Evolutionary conservation across 2,888 invertebrate genomes (phyloP), one percentile per base, ranked within the genome.

Genomic region (Synanthedon formicaeformis): DNA sequence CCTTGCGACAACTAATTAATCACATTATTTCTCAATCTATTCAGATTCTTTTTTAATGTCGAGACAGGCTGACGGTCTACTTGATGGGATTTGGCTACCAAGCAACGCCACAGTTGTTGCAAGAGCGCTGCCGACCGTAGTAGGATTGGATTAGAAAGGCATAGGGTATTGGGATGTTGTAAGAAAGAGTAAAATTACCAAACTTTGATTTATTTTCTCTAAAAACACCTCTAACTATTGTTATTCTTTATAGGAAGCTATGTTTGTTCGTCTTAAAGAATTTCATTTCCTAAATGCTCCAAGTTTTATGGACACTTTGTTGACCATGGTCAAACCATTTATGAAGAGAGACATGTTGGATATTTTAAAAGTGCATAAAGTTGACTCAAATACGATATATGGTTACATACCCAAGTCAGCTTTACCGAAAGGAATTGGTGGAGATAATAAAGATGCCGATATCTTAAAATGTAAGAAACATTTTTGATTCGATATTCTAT

Each of bases 211-310:
- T 34, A 8, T 34, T 34, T 34, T 34, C 34, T 34, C 10, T 34
- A 10, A 3, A 2, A 34, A 10, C 34, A 34, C 34, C 10, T 34
- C 2, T 34, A 34, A 34, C 1, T 2, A 11, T 13, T 12, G 3
- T 45, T 14, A 45, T 54, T 53, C 52, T 55, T 71, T 88, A 53
- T 74, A 92, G 90, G 92, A 93, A 72, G 92, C 89, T 1, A 87
- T 91, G 75, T 92, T 79, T 55, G 68, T 76, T n/a, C 66, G 68
- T 11, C 78, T 93, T 5, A 89, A 91, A 61, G 92, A 91, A 4
- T 85, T 93, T 48, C 93, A 93, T 65, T 92, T 92, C 56, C 83
- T 92, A 54, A 93, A 93, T 62, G 90, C 91, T 10, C 90, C 91
- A 3, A 86, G 89, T 1, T 90, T 92, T 56, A 89, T 93, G 75